Conservation (phyloP, 2,888 invertebrate genomes). For the Teinopalpus imperialis region DNA sequence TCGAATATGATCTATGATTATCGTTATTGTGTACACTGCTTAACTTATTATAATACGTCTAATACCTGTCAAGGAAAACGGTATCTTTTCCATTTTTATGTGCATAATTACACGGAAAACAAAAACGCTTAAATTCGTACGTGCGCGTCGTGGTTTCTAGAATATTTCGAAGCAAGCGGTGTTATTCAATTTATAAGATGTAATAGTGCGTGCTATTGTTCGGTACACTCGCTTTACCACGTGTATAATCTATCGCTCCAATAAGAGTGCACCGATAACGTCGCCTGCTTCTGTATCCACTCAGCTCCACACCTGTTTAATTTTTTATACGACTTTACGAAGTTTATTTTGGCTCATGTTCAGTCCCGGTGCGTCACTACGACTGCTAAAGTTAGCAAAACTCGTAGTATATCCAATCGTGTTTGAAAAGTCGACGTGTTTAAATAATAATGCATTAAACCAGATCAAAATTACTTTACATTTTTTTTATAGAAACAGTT, state of each 20-base stretch:
- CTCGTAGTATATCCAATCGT: too few relatives aligned
- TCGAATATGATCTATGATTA: too few relatives aligned
- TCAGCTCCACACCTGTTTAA: conserved; percentile 43
- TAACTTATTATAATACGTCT: too few relatives aligned
- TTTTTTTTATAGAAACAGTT: too few relatives aligned
- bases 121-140: too few relatives aligned
- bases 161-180: conserved; percentile 32
- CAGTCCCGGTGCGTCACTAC: conserved; percentile 33
- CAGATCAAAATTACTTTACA: background rate
- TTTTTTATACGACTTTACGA: conserved; percentile 8
- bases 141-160: conserved; percentile 22
- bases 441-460: conserved; percentile 4
- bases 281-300: conserved; percentile 37
- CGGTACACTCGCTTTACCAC: conserved; percentile 46
- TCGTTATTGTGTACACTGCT: too few relatives aligned
- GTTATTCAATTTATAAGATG: conserved; percentile 41
- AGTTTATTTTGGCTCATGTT: conserved; percentile 34
- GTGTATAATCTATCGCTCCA: conserved; percentile 45
- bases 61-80: too few relatives aligned
- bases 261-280: conserved; percentile 46
- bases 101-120: too few relatives aligned
- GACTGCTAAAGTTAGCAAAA: conserved; percentile 32
- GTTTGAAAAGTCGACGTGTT: too few relatives aligned
- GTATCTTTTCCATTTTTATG: too few relatives aligned
- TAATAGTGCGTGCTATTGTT: conserved; percentile 43